Base-by-base conservation (phyloP, 2,113 vertebrate genomes). In the Petroica traversi region DNA sequence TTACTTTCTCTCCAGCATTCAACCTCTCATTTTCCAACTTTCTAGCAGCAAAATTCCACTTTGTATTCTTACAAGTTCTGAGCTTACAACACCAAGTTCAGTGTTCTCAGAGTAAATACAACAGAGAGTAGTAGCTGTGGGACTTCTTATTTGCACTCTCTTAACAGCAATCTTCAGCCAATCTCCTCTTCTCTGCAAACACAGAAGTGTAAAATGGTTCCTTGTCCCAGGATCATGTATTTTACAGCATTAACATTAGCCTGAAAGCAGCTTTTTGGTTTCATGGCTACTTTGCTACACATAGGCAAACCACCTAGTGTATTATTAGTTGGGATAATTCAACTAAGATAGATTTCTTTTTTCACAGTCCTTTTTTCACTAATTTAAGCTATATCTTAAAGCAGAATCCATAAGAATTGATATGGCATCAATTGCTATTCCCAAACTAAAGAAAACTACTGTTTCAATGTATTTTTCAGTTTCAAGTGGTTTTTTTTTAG, bases 61-160 rank as follows among this genome's bases (percentile, higher is more conserved):
- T 52, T 41, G 8, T 29, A 20, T 41, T 72, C 48, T 85, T 49
- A 67, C 28, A 67, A 49, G 29, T 78, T 93, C 36, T 52, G 66
- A 82, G 17, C 9, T 82, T 75, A 72, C 2, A 4, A 19, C 14
- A 52, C 13, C 28, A 58, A 68, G 41, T 78, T 85, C 43, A 58
- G 20, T 61, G 24, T 41, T 75, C 6, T 0, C 11, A 29, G 43
- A 57, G 33, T 62, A 75, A 82, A 79, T 46, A 72, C 0, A 4
- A 59, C 19, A 76, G 14, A 67, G 4, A 14, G 7, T 68, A 91
- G 79, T n/a, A 93, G 29, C 73, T 84, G 33, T 64, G 61, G 68
- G n/a, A 64, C 36, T 91, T 92, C 16, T 82, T 76, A 66, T 93
- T 88, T 85, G 11, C 38, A 55, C 43, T 88, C 17, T 59, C 57